Evolutionary conservation across 2,888 invertebrate species (phyloP), one percentile per base, ranked within the genome.

Genomic region (Xestia sexstrigata): DNA sequence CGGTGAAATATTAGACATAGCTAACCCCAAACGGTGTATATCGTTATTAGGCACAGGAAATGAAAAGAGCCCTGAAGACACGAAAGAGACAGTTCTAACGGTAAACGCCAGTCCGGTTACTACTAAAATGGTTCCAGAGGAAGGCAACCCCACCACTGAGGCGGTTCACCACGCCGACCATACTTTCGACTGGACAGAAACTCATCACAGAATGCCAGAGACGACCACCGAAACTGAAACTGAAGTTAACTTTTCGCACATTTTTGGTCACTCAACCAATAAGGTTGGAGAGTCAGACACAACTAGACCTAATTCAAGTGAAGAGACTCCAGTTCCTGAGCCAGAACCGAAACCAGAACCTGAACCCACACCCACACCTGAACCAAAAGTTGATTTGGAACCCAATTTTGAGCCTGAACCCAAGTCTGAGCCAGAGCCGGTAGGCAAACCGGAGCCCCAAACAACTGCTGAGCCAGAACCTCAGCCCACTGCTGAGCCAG

Each of bases 11-110:
- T 81, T 94, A 71, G 94, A 95, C 78, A 92, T 94, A 82, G 86
- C 89, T 55, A 93, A 95, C 76, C 92, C 93, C 90, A 97, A 95
- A 88, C 95, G 71, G 91, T 98, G 92, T 94, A 94, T 91, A 71
- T 84, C 90, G 6, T 89, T 95, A 79, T 92, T 93, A 84, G 94
- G 92, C 74, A 58, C 85, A 87, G 85, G 92, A 90, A 78, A 55
- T 55, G 74, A 67, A 39, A 82, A 62, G 39, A 65, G 39, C 35
- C 30, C 55, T 35, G 82, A 76, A 62, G 74, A 84, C 45, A 45
- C 71, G 60, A 76, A 71, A 72, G 26, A 11, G 82, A 91, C 90
- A 80, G 87, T 89, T 65, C 78, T 92, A 11, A 90, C 92, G n/a
- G 84, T 91, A 67, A 90, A 93, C 42, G 84, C 89, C 3, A 90